Evolutionary conservation across 2,113 vertebrate genomes (phyloP), one percentile per base, ranked within the genome.

Genomic region (Synchiropus splendidus): DNA sequence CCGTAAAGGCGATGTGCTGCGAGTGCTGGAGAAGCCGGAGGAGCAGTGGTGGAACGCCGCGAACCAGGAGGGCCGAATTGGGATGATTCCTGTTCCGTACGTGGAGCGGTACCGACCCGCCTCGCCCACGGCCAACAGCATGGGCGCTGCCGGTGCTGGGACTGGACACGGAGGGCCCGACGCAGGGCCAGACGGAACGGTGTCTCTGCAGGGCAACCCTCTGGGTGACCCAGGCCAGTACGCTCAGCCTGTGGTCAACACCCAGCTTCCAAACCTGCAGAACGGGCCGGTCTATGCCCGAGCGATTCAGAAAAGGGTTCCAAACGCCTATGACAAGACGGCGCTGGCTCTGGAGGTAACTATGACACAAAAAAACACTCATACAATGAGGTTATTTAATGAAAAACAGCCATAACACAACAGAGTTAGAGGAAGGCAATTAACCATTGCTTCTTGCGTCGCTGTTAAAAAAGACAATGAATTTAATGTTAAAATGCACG

Each of bases 321-420:
- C 95, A 81, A 98, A 99, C 80, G 94, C 94, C 74, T 99, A 99
- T 72, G 94, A 99, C 88, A 98, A 97, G 89, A 99, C 95, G 38
- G 95, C 95, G 80, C 88, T 99, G 61, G 90, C 95, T 86, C 88
- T 99, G 75, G 94, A 98, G 91, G 94, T 98, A 93, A 27, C 4
- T 27, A 4, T 27, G 21, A 27, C 4, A 8, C 21, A 27, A 27
- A 27, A 27, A 27, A 27, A 8, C n/a, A n/a, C n/a, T n/a, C n/a
- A n/a, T n/a, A n/a, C n/a, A n/a, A n/a, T n/a, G n/a, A n/a, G n/a
- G n/a, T n/a, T n/a, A n/a, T n/a, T n/a, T n/a, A n/a, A n/a, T n/a
- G n/a, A n/a, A n/a, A n/a, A n/a, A n/a, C n/a, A n/a, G n/a, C n/a
- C n/a, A n/a, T n/a, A n/a, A n/a, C n/a, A n/a, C n/a, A n/a, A n/a